These are phyloP conservation scores for Tichodroma muraria DNA, from an alignment of 2,113 vertebrate genomes.

Conservation along the genomic window DNA sequence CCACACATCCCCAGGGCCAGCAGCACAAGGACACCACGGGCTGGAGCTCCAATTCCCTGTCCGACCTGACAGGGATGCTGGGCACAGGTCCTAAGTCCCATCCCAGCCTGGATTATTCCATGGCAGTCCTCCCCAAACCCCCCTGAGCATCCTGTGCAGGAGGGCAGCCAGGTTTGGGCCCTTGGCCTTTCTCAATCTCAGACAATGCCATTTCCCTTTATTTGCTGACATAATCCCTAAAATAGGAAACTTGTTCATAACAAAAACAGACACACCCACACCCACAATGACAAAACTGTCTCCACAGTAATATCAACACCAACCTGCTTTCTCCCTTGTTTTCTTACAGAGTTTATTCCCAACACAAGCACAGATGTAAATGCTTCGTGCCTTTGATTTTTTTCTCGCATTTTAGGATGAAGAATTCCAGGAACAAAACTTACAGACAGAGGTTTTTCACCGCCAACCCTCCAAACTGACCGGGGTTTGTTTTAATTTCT, in stretches of 20 bases:
- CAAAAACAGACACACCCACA: background rate
- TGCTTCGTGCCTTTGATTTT: background rate
- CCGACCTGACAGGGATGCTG: fast-evolving
- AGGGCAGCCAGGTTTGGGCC: background rate
- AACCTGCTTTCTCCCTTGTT: background rate
- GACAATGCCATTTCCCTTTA: background rate
- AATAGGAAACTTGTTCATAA: background rate
- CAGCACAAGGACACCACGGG: background rate
- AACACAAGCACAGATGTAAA: background rate
- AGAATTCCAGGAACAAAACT: background rate
- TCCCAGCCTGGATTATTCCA: fast-evolving
- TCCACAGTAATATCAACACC: background rate
- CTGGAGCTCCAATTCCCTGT: background rate
- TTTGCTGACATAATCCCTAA: background rate
- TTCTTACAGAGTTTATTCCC: background rate
- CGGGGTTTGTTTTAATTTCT: background rate
- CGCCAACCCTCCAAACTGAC: background rate
- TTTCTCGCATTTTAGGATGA: background rate
- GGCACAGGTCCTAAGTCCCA: background rate
- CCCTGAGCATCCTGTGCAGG: background rate
- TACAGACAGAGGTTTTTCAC: background rate
- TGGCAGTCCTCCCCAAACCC: fast-evolving
- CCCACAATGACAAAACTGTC: background rate
- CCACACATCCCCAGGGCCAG: fast-evolving
- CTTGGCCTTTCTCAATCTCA: background rate